Percentiles rank a stretch among this genome's conserved stretches.
Evolutionary conservation across 2,888 invertebrate species (phyloP).

Genomic region (Dorcus hopei): DNA sequence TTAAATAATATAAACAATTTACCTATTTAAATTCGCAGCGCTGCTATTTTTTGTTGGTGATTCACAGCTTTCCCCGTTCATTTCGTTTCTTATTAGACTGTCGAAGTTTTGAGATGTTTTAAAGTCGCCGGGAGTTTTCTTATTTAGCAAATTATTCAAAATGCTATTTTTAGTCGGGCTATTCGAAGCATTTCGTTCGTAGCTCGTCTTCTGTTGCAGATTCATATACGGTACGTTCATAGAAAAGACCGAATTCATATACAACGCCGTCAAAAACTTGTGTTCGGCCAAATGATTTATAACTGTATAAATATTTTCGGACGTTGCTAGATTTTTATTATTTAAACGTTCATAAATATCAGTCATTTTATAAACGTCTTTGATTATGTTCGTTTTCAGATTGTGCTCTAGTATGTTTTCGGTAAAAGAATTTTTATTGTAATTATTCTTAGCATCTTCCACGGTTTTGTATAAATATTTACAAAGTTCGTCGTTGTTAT

Average conservation of each 20-base stretch:
- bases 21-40: background rate
- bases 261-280: constrained; percentile 50
- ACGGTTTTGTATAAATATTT: constrained; percentile 40
- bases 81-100: constrained; percentile 46
- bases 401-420: constrained; percentile 34
- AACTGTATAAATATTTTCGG: constrained; percentile 46
- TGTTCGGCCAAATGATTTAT: constrained; percentile 49
- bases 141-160: constrained; percentile 47
- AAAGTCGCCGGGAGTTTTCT: constrained; percentile 37
- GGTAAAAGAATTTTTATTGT: constrained; percentile 45
- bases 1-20: background rate
- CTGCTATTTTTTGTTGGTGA: constrained; percentile 5
- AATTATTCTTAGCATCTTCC: constrained; percentile 45
- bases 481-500: constrained; percentile 39
- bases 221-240: constrained; percentile 39
- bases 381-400: constrained; percentile 36
- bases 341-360: constrained; percentile 37
- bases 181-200: constrained; percentile 15
- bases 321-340: constrained; percentile 33
- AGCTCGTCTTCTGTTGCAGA: constrained; percentile 21
- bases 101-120: constrained; percentile 43
- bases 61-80: constrained; percentile 28
- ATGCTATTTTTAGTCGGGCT: constrained; percentile 35
- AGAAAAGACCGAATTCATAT: constrained; percentile 47
- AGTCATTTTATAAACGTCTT: constrained; percentile 38